These are phyloP conservation scores for Streptopelia turtur DNA, from an alignment of 2,797 vertebrate genomes.

Conservation along the genomic window DNA sequence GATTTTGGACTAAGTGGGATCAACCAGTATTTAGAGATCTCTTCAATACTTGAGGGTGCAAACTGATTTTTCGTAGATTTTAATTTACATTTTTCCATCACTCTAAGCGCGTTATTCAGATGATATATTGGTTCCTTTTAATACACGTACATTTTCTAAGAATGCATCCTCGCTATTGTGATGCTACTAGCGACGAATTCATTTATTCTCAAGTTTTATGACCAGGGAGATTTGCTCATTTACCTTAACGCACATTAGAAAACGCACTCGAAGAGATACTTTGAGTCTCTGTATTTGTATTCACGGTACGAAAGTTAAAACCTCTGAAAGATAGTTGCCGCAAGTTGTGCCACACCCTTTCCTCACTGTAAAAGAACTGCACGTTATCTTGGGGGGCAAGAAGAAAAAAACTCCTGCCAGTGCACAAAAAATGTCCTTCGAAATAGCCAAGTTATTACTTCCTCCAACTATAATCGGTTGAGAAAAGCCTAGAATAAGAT, in stretches of 20 bases:
- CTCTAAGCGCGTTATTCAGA: neutral
- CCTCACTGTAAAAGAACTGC: neutral
- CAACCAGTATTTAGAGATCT: neutral
- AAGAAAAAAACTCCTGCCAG: neutral
- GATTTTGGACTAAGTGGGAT: conserved; percentile 1
- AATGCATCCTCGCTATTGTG: conserved; percentile 1
- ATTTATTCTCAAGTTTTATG: neutral
- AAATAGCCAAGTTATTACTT: neutral
- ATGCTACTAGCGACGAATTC: neutral
- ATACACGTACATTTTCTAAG: conserved; percentile 35
- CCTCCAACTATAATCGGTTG: neutral
- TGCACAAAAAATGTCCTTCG: neutral
- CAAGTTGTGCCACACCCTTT: neutral
- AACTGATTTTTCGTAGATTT: neutral
- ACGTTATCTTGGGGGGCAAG: neutral
- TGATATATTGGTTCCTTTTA: conserved; percentile 16
- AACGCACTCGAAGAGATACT: neutral
- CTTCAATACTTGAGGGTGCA: neutral
- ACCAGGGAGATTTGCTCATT: conserved; percentile 16
- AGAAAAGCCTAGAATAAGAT: neutral
- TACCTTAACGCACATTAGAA: neutral
- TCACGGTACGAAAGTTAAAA: neutral
- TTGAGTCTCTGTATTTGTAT: neutral
- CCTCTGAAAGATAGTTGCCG: neutral
- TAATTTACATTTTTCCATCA: neutral